Evolutionary conservation across 2,797 vertebrate species (phyloP).

Genomic region (Linurgus olivaceus): DNA sequence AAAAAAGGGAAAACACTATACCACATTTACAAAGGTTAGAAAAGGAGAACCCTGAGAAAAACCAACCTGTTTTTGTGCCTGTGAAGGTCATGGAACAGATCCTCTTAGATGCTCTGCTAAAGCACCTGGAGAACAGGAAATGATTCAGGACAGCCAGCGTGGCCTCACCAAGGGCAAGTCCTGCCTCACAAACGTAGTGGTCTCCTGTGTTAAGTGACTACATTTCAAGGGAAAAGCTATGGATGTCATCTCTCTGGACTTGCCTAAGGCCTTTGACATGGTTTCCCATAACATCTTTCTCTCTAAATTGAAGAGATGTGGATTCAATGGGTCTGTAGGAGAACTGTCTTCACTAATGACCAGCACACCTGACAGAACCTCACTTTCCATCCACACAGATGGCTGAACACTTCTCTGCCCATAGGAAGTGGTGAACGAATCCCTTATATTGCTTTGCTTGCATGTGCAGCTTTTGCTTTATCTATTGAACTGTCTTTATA

Average conservation of each 20-base stretch:
- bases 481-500: not conserved
- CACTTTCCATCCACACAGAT: not conserved
- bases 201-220: not conserved
- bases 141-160: not conserved
- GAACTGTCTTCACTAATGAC: not conserved
- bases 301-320: not conserved
- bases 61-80: not conserved
- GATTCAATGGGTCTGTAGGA: not conserved
- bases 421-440: not conserved
- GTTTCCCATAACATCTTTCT: not conserved
- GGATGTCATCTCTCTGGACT: too few species aligned
- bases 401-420: not conserved
- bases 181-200: not conserved
- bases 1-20: not conserved
- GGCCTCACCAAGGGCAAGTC: not conserved
- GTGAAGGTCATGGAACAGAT: not conserved
- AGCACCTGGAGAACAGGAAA: not conserved
- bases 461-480: not conserved
- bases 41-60: not conserved
- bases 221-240: not conserved
- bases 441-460: not conserved
- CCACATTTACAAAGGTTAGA: fast-evolving
- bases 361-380: fast-evolving
- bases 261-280: fast-evolving
- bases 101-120: not conserved